Evolutionary conservation across 2,888 invertebrate genomes (phyloP).

Genomic region (Himalopsyche kuldschensis): DNA sequence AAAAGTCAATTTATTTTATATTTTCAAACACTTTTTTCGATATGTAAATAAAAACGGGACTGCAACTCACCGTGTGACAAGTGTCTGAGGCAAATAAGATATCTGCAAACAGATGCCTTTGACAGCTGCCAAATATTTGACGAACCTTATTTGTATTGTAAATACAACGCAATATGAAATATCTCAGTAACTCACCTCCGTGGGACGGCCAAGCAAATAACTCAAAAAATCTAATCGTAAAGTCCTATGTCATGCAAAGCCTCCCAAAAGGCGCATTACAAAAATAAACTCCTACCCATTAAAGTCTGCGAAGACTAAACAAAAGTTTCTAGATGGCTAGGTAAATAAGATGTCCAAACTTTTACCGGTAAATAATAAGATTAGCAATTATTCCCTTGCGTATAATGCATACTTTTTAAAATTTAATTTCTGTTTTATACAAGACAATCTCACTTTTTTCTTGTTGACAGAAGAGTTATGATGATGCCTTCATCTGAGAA

Average conservation of each 20-base stretch:
- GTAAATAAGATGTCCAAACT: not conserved
- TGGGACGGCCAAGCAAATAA: not conserved
- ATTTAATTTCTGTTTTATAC: not conserved
- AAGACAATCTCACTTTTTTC: too few species aligned
- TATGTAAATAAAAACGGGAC: not conserved
- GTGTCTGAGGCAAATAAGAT: not conserved
- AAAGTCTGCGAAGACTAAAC: not conserved
- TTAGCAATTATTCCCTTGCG: not conserved
- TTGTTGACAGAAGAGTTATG: too few species aligned
- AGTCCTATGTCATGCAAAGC: not conserved
- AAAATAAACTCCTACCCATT: not conserved
- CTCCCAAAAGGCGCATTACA: not conserved
- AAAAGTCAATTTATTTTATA: too few species aligned
- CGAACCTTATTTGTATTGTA: not conserved
- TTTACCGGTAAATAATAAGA: not conserved
- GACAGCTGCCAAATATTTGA: not conserved
- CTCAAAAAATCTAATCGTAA: not conserved
- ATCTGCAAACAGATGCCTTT: not conserved
- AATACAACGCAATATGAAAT: not conserved
- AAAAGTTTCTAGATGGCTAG: not conserved
- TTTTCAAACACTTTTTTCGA: not conserved
- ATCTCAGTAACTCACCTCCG: not conserved
- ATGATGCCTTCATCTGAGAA: too few species aligned
- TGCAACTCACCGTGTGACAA: not conserved
- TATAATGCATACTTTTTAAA: not conserved